phyloP scores from a whole-genome alignment of 2,888 invertebrate genomes.

The Abscondita cerata region DNA sequence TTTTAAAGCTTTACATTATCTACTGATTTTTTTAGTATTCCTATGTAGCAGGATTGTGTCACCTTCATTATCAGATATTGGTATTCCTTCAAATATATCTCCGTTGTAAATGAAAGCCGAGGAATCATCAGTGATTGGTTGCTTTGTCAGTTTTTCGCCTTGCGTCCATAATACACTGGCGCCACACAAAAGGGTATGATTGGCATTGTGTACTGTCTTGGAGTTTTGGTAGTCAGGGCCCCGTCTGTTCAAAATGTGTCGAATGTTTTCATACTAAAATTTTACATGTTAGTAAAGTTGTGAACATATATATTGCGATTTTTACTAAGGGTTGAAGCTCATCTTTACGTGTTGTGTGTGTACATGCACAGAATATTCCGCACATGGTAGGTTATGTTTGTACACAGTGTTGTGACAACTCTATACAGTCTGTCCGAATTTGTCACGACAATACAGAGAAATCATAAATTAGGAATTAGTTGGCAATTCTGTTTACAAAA shows the following conservation, averaged over 20 bases:
- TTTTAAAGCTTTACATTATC: conserved; percentile 59
- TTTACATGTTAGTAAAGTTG: conserved; percentile 3
- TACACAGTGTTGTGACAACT: no score
- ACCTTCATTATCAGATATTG: conserved; percentile 48
- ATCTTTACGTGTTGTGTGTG: no score
- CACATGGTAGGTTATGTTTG: conserved; percentile 19
- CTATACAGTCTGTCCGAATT: no score
- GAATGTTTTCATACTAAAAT: conserved; percentile 48
- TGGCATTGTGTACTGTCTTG: conserved; percentile 32
- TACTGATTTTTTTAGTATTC: conserved; percentile 51
- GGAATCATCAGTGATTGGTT: conserved; percentile 70
- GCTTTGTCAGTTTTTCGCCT: conserved; percentile 67
- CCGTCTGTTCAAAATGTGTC: conserved; percentile 59
- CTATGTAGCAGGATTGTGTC: conserved; percentile 65
- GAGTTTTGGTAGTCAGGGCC: conserved; percentile 63
- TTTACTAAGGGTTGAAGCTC: neutral
- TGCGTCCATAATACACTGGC: conserved; percentile 85
- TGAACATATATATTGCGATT: no score
- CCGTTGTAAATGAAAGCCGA: conserved; percentile 87
- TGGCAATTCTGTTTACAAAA: no score
- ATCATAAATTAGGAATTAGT: no score
- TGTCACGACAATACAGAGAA: no score
- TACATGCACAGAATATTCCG: conserved; percentile 24
- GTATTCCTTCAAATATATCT: conserved; percentile 73
- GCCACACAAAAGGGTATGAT: conserved; percentile 48